Evolutionary conservation across 2,113 vertebrate species (phyloP), one percentile per base, ranked within the genome.

Genomic region (Gila orcuttii): DNA sequence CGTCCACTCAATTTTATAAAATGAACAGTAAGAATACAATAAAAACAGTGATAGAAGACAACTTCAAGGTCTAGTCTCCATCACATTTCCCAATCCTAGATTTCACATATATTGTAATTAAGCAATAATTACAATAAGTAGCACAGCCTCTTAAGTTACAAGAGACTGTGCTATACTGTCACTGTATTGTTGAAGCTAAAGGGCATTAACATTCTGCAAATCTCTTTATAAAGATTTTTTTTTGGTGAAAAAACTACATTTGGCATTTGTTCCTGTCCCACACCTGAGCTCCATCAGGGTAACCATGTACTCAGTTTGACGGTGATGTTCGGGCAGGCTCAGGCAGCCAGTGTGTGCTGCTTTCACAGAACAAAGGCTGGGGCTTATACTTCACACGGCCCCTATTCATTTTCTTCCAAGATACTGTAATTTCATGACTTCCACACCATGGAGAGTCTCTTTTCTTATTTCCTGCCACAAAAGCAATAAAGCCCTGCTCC

Each of bases 381-480:
- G 52, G 62, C 84, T 93, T 89, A 9, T 42, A 89, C 90, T 86
- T 88, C 73, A 88, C 85, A 90, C 81, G 87, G 77, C 83, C 71
- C 79, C 78, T 42, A 89, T 91, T 88, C 85, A 91, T 88, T 93
- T 91, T 92, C 84, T 90, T 86, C 90, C 92, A 87, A 86, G 89
- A 93, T 89, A 88, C 84, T 87, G 84, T 90, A 88, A 88, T 93
- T 92, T 94, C 89, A 92, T 90, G 91, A 90, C 92, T 91, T 91
- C 86, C 89, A 90, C 89, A 87, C 93, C 87, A 90, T 92, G 91
- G 90, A 93, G 88, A 84, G 86, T 83, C 86, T 87, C 89, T 91
- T 94, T 93, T 93, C 91, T 92, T 92, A 91, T 92, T 93, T 89
- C 83, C 90, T 91, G 91, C 90, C 92, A 88, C 92, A 92, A 93